Conservation (phyloP, 2,888 invertebrate species). For the Cactoblastis cactorum region DNA sequence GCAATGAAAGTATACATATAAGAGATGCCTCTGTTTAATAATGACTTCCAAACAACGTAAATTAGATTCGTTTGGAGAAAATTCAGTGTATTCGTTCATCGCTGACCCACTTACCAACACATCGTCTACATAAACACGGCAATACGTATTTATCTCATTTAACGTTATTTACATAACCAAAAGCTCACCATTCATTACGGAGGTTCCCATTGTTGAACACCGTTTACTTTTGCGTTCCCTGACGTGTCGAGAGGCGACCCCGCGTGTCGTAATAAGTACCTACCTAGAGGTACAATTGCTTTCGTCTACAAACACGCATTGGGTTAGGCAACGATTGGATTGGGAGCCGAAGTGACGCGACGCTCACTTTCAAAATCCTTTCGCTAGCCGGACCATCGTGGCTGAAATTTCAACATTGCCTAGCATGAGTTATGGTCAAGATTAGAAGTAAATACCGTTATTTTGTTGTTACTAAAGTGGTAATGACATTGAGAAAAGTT, state of each 20-base stretch:
- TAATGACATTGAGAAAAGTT: neutral
- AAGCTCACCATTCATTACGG: slow-evolving; percentile 7
- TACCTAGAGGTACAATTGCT: slow-evolving; percentile 35
- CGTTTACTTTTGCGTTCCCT: slow-evolving; percentile 12
- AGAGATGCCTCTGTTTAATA: too few species aligned
- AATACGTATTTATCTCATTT: neutral
- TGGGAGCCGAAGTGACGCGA: slow-evolving; percentile 23
- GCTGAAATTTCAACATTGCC: slow-evolving; percentile 19
- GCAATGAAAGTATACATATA: too few species aligned
- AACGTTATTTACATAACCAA: neutral
- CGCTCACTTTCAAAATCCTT: slow-evolving; percentile 59
- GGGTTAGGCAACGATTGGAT: slow-evolving; percentile 37
- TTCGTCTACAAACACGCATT: slow-evolving; percentile 39
- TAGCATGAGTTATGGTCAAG: neutral
- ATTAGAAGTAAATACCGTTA: neutral
- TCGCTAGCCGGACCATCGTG: slow-evolving; percentile 29
- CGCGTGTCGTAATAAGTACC: slow-evolving; percentile 36
- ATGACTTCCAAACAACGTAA: too few species aligned
- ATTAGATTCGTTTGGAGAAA: too few species aligned
- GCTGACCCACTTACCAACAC: too few species aligned
- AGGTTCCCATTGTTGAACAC: slow-evolving; percentile 11
- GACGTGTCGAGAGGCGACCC: slow-evolving; percentile 24
- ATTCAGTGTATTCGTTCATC: too few species aligned
- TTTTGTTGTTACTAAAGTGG: neutral
- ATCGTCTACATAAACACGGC: neutral